Base-by-base conservation (phyloP, 2,888 invertebrate species). In the Netelia melanura region DNA sequence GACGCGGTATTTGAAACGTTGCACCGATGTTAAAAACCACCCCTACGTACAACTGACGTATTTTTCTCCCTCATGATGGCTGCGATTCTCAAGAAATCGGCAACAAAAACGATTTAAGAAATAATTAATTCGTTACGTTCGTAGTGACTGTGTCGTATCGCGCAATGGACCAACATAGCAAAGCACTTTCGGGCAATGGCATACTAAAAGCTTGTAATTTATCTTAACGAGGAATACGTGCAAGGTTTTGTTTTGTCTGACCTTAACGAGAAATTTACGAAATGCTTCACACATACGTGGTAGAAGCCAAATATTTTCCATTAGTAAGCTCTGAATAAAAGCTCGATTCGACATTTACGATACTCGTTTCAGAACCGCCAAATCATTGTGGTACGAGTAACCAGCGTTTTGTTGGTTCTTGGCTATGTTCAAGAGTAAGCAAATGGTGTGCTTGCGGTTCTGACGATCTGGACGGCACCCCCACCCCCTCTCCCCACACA, bases 381-480 rank as follows among this genome's bases (percentile, higher is more conserved):
- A 64, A 58, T 67, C 14, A 30, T 61, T 25, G 52, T 30, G 25
- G 58, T 71, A 76, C 48, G 48, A 43, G 9, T 71, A 10, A 21
- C 10, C 64, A 21, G 38, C 43, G 9, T 54, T 17, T 56, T 58
- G 38, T 48, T 70, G 14, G n/a, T 44, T 48, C 3, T 56, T 8
- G 54, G 62, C 21, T 38, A 61, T 11, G n/a, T 58, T 11, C 17
- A 54, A 68, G 71, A 23, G 2, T 38, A 21, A 56, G 38, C 56
- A 43, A 70, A 79, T 79, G 56, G 30, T 61, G 58, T 67, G 14
- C 30, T 23, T 65, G 61, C 23, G 25, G 10, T 77, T 77, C 44
- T 25, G 25, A n/a, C 11, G 30, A 25, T 67, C 8, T n/a, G 56
- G 56, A 3, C 17, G 17, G 14, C n/a, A 17, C 17, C 17, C 17